Evolutionary conservation across 2,888 invertebrate species (phyloP), one percentile per base, ranked within the genome.

Genomic region (Drosophila affinis): DNA sequence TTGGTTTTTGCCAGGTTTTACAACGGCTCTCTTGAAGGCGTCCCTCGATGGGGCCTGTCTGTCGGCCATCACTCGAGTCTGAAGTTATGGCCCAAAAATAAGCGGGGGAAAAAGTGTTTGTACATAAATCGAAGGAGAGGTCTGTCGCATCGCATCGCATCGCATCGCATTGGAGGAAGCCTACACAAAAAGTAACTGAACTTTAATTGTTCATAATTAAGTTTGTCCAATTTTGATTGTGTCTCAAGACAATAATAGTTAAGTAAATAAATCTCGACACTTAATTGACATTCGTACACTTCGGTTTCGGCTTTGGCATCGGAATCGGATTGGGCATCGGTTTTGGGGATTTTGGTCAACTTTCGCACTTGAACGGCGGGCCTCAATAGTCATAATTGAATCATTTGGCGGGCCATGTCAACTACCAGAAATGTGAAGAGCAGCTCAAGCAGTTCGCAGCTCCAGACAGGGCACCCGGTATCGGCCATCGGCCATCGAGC

Each of bases 131-230:
- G 3, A 21, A 14, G 12, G 14, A 39, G 39, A 39, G 39, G 6
- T 2, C 27, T 27, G 27, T 27, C 27, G 27, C 27, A 27, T 27
- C 27, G 24, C 24, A 4, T 27, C 27, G 24, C 24, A 4, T 27
- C 24, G 5, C 6, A 24, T 27, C 24, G 24, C 6, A 6, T 6
- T 6, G 27, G 39, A 4, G 39, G 39, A 6, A 69, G 70, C 67
- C 29, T 49, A 70, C 54, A 53, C 57, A 58, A 54, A 57, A 67
- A 64, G 68, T 76, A 80, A 87, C 84, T 88, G 88, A 83, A 81
- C 84, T 81, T 75, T 87, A 81, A 84, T 88, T 88, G 79, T 77
- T 78, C 71, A 88, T 83, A 83, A 83, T 83, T 87, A 88, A 88
- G 83, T 83, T 84, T 83, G 83, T 86, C 78, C 64, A 70, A 64